phyloP scores from a whole-genome alignment of 2,888 invertebrate species.

The Conops quadrifasciatus region DNA sequence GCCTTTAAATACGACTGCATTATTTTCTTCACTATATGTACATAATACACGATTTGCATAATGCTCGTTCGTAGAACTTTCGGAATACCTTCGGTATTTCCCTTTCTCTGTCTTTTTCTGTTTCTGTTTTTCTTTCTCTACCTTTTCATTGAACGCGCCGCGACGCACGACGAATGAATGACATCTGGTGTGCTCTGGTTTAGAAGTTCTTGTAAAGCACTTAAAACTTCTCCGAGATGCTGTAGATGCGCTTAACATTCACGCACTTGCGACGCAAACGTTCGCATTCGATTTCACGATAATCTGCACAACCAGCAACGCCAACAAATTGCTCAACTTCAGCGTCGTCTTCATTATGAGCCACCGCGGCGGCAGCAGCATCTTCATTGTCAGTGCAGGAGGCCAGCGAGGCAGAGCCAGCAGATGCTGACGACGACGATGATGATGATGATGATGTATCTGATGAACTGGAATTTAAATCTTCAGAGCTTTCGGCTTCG shows the following conservation, averaged over 20 bases:
- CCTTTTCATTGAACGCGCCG: background rate
- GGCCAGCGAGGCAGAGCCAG: slow-evolving; percentile 45
- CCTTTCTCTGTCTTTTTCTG: slow-evolving; percentile 3
- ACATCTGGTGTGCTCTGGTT: slow-evolving; percentile 8
- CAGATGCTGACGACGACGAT: slow-evolving; percentile 44
- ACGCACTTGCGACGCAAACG: slow-evolving; percentile 62
- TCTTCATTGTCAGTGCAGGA: slow-evolving; percentile 45
- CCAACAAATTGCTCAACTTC: slow-evolving; percentile 30
- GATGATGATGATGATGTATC: slow-evolving; percentile 21
- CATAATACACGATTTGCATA: background rate
- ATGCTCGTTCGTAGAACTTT: background rate
- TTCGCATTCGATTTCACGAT: slow-evolving; percentile 63
- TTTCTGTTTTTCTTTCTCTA: slow-evolving; percentile 24
- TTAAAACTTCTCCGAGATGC: slow-evolving; percentile 64
- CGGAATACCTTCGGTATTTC: background rate
- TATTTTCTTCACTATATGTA: slow-evolving; percentile 19
- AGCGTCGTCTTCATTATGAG: slow-evolving; percentile 19
- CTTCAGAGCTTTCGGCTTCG: slow-evolving; percentile 25
- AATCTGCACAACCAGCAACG: slow-evolving; percentile 51
- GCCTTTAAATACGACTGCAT: too few relatives aligned
- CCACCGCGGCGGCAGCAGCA: slow-evolving; percentile 43
- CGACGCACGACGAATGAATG: background rate
- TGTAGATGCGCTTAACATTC: slow-evolving; percentile 64
- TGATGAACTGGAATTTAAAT: slow-evolving; percentile 16
- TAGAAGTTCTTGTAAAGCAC: slow-evolving; percentile 15